Evolutionary conservation across 2,113 vertebrate species (phyloP), one percentile per base, ranked within the genome.

Genomic region (Gallinago undulata): DNA sequence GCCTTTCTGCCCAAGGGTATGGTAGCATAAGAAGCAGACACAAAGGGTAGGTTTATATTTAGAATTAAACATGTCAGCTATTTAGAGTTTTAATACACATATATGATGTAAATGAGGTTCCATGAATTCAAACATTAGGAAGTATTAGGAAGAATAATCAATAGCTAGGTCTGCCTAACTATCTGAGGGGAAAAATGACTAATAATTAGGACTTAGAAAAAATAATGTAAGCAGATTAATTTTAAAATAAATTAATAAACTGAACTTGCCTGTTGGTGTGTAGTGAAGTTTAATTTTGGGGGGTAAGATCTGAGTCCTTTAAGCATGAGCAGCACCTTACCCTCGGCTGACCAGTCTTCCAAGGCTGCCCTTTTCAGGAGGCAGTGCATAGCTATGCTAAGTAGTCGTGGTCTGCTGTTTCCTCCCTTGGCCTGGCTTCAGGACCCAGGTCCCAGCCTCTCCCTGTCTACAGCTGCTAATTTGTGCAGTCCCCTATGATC

Each of bases 291-390:
- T 24, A 6, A 28, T 41, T 68, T 6, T 2, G 37, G 45, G 53
- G 31, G 27, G 22, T 66, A n/a, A 45, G 68, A 19, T 57, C 14
- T 4, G 37, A 47, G 39, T 48, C 43, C 43, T 57, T 75, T 56
- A 47, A 73, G 64, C 70, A 28, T 10, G 23, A 89, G 33, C 37
- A 70, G 51, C 53, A 79, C 78, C 69, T 72, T 89, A 19, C 39
- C 48, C 60, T 87, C 0, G 0, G 13, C 66, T 68, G 69, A 56
- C 30, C 0, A 5, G 7, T 43, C 37, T n/a, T 56, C 39, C 57
- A 21, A 66, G 22, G 47, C 60, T 41, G 53, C 51, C 35, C 45
- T 75, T 4, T 51, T 82, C 59, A 33, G 70, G 53, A 79, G 66
- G 81, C 82, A 87, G 62, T 2, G 3, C 63, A 27, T 60, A 57